These are phyloP conservation scores for Gryllus longicercus DNA, from an alignment of 2,888 invertebrate genomes.

Conservation along the genomic window DNA sequence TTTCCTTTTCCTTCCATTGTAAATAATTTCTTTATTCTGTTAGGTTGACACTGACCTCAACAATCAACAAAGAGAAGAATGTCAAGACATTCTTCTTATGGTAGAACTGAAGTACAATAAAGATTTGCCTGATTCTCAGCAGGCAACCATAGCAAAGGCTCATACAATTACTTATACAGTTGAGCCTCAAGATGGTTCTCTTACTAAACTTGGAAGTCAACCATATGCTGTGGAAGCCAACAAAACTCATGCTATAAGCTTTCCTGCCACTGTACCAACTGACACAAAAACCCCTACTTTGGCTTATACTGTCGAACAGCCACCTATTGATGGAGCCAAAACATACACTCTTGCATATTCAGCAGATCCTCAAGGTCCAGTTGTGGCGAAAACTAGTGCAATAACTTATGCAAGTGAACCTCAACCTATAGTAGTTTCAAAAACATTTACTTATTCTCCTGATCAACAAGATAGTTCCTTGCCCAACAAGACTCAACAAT, in stretches of 20 bases:
- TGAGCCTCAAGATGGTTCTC: constrained; percentile 22
- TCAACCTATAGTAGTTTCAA: constrained; percentile 22
- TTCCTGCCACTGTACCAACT: background rate
- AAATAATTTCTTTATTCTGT: background rate
- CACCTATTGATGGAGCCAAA: constrained; percentile 3
- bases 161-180: constrained; percentile 30
- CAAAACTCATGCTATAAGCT: constrained; percentile 29
- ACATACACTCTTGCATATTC: constrained; percentile 28
- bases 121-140: constrained; percentile 33
- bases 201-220: constrained; percentile 21
- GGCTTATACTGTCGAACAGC: constrained; percentile 36
- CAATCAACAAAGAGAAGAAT: constrained; percentile 33
- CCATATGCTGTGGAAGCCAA: constrained; percentile 33
- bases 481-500: constrained; percentile 24
- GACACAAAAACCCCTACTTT: constrained; percentile 17
- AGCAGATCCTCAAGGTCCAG: constrained; percentile 23
- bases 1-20: no score
- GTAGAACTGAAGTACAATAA: constrained; percentile 41
- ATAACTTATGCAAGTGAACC: constrained; percentile 27
- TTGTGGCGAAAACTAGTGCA: constrained; percentile 24
- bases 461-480: constrained; percentile 19
- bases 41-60: constrained; percentile 33
- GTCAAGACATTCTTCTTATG: constrained; percentile 41
- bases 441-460: constrained; percentile 20
- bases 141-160: constrained; percentile 26